These are phyloP conservation scores for Chrysolina oricalcia DNA, from an alignment of 2,888 invertebrate species.

Conservation along the genomic window DNA sequence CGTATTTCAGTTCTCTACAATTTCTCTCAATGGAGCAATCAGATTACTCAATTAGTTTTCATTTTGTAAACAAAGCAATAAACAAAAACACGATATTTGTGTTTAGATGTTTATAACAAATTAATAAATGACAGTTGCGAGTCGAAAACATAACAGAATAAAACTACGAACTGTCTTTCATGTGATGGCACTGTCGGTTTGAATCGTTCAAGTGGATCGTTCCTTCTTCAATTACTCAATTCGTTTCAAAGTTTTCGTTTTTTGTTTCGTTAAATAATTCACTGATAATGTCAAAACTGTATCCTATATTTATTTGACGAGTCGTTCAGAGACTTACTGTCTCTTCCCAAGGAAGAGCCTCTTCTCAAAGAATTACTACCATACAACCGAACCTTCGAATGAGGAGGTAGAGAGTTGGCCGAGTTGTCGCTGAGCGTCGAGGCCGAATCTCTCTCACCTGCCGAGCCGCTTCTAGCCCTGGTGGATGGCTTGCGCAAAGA, in stretches of 20 bases:
- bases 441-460: constrained; percentile 73
- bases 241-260: constrained; percentile 12
- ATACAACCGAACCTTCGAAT: constrained; percentile 74
- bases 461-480: constrained; percentile 69
- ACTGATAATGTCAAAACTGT: constrained; percentile 76
- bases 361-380: constrained; percentile 72
- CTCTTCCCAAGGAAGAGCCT: constrained; percentile 76
- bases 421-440: constrained; percentile 75
- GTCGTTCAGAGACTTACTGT: constrained; percentile 70
- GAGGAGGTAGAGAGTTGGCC: constrained; percentile 75
- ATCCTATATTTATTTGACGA: constrained; percentile 82
- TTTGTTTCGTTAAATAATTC: constrained; percentile 3
- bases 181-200: too few species aligned
- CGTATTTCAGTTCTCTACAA: too few species aligned
- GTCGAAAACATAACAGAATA: too few species aligned
- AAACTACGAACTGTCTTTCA: too few species aligned
- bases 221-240: constrained; percentile 4
- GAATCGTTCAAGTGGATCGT: not conserved
- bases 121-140: too few species aligned
- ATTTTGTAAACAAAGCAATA: too few species aligned
- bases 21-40: too few species aligned
- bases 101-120: too few species aligned
- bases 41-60: too few species aligned
- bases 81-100: too few species aligned
- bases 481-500: constrained; percentile 67